Conservation (phyloP, 2,113 vertebrate genomes). For the Serinus canaria region DNA sequence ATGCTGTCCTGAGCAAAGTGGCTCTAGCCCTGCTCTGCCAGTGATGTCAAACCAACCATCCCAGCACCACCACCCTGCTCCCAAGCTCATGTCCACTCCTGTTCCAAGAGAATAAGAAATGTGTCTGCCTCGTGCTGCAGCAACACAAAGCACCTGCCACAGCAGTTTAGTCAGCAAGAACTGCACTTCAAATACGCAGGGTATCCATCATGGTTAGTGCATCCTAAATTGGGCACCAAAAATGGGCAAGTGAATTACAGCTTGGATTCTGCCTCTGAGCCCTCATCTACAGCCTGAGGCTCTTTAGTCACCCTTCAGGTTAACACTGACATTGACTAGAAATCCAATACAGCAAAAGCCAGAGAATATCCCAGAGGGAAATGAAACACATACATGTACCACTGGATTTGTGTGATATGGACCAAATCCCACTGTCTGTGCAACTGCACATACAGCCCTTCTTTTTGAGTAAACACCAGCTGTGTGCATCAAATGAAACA, state of each 20-base stretch:
- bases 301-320: not conserved
- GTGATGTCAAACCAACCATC: not conserved
- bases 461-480: not conserved
- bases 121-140: not conserved
- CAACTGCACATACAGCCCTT: not conserved
- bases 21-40: not conserved
- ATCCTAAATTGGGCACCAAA: not conserved
- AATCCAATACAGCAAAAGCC: not conserved
- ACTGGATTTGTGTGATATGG: not conserved
- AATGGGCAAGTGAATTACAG: not conserved
- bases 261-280: not conserved
- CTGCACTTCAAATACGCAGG: not conserved
- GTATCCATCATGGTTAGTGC: not conserved
- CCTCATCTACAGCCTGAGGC: not conserved
- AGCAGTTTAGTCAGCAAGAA: not conserved
- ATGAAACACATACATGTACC: not conserved
- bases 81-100: not conserved
- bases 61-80: not conserved
- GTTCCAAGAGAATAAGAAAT: not conserved
- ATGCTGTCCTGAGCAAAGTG: not conserved
- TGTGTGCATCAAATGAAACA: not conserved
- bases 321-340: not conserved
- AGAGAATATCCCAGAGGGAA: not conserved
- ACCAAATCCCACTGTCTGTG: not conserved
- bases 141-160: not conserved